Evolutionary conservation across 2,113 vertebrate species (phyloP).

Genomic region (Nerophis ophidion): DNA sequence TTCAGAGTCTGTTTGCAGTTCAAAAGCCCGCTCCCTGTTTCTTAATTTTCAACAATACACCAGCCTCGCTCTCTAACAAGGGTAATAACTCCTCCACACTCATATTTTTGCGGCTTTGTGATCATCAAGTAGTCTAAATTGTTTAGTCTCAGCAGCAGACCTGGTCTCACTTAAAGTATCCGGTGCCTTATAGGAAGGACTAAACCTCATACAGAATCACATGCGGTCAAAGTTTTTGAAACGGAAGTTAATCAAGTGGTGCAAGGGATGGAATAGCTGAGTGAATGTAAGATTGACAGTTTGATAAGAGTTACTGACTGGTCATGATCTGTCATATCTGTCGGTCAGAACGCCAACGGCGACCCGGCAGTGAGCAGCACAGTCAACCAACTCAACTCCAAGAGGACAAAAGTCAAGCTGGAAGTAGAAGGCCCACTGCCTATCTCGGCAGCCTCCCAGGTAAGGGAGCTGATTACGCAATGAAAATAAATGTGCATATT

Average conservation of each 20-base stretch:
- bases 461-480: slow-evolving; percentile 6
- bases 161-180: slow-evolving; percentile 44
- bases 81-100: slow-evolving; percentile 59
- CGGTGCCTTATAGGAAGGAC: slow-evolving; percentile 27
- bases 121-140: slow-evolving; percentile 63
- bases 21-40: slow-evolving; percentile 43
- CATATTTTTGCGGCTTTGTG: slow-evolving; percentile 64
- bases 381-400: slow-evolving; percentile 86
- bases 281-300: slow-evolving; percentile 7
- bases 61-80: not conserved
- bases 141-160: slow-evolving; percentile 69
- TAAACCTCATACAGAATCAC: not conserved
- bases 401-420: slow-evolving; percentile 90
- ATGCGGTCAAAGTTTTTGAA: too few species aligned
- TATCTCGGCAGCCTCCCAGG: slow-evolving; percentile 68
- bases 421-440: slow-evolving; percentile 76
- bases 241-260: not conserved
- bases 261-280: slow-evolving; percentile 6
- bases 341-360: slow-evolving; percentile 79
- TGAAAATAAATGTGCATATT: too few species aligned
- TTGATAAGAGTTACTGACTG: not conserved
- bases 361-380: slow-evolving; percentile 96
- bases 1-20: slow-evolving; percentile 53
- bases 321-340: not conserved
- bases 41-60: not conserved